Evolutionary conservation across 2,113 vertebrate genomes (phyloP).

Genomic region (Hydrolagus affinis): DNA sequence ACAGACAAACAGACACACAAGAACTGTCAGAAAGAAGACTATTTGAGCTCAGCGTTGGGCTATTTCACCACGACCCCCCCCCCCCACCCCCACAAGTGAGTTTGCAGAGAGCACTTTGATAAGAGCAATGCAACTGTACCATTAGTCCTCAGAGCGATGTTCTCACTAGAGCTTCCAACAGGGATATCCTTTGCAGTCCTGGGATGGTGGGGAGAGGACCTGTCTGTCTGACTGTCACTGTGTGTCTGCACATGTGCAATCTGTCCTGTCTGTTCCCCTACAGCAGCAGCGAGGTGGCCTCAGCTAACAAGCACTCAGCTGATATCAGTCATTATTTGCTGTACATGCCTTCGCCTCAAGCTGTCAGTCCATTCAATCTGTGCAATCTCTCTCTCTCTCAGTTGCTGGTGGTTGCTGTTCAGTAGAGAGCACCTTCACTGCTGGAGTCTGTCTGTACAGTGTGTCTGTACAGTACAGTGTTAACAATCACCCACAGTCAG

Average conservation of each 20-base stretch:
- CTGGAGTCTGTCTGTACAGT: not conserved
- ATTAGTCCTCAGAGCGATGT: conserved; percentile 6
- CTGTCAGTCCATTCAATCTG: too few relatives aligned
- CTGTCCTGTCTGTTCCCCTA: not conserved
- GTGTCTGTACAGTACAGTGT: too few relatives aligned
- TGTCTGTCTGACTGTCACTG: not conserved
- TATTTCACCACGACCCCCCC: too few relatives aligned
- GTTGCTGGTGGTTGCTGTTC: not conserved
- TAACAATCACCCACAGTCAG: not conserved
- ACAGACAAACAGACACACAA: not conserved
- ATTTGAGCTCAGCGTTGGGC: not conserved
- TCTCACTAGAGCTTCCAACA: not conserved
- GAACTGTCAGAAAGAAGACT: not conserved
- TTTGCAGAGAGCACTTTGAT: not conserved
- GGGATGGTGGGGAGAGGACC: not conserved
- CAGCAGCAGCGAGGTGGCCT: conserved; percentile 4
- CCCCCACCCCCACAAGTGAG: too few relatives aligned
- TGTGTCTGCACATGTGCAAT: not conserved
- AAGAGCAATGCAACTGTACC: conserved; percentile 14
- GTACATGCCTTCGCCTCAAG: too few relatives aligned
- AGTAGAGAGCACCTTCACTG: not conserved
- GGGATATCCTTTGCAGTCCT: not conserved
- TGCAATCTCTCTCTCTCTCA: too few relatives aligned
- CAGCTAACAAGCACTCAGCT: not conserved
- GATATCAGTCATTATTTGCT: too few relatives aligned